Conservation (phyloP, 2,113 vertebrate genomes). For the Xenotilapia leptura region DNA sequence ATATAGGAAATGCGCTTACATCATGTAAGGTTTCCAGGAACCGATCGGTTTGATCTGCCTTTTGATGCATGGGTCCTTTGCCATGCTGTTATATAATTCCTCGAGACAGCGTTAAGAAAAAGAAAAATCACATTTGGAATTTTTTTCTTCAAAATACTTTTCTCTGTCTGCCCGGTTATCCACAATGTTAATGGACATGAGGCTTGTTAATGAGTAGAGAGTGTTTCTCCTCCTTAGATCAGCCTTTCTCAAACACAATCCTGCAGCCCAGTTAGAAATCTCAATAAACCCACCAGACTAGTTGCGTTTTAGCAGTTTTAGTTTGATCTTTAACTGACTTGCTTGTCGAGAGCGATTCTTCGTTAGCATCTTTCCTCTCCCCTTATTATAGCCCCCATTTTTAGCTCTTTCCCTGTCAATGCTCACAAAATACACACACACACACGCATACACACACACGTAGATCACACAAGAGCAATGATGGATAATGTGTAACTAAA, state of each 20-base stretch:
- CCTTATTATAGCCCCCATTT: background rate
- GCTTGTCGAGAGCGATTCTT: background rate
- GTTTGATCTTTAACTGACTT: background rate
- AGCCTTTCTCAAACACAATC: background rate
- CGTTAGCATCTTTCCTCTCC: background rate
- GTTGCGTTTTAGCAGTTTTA: background rate
- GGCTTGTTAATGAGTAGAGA: background rate
- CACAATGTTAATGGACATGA: background rate
- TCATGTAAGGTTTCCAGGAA: background rate
- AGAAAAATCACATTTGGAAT: background rate
- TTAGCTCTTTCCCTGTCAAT: background rate
- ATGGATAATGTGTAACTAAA: background rate
- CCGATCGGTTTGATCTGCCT: background rate
- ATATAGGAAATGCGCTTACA: background rate
- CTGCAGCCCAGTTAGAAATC: background rate
- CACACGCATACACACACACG: background rate
- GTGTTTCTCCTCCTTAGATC: background rate
- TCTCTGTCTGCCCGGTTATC: background rate
- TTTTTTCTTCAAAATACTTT: background rate
- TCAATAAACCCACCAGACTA: background rate
- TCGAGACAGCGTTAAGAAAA: background rate
- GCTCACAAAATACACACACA: background rate
- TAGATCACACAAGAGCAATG: background rate
- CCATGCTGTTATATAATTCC: background rate
- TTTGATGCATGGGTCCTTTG: background rate